Evolutionary conservation across 1,140 invertebrate genomes (phyloP).

Genomic region (Paramacrobiotus metropolitanus): DNA sequence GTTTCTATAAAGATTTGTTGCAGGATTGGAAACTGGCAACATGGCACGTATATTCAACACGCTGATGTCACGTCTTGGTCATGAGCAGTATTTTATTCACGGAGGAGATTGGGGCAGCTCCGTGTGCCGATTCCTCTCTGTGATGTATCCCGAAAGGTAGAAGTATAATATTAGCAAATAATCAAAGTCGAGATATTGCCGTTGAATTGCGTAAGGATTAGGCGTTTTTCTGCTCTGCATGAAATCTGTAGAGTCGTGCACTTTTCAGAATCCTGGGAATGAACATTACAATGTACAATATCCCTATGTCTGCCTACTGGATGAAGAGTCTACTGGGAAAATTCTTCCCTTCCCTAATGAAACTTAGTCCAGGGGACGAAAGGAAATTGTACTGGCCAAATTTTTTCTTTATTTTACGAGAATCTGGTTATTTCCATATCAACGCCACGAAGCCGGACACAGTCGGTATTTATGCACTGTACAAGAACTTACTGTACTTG

Average conservation of each 20-base stretch:
- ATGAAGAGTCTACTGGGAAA: constrained; percentile 31
- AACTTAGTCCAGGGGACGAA: constrained; percentile 30
- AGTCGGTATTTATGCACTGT: too few relatives aligned
- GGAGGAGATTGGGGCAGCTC: constrained; percentile 46
- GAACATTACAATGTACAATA: constrained; percentile 38
- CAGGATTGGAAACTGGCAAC: constrained; percentile 28
- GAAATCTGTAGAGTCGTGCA: too few relatives aligned
- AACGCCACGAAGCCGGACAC: constrained; percentile 76
- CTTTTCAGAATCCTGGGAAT: constrained; percentile 37
- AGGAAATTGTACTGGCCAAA: constrained; percentile 28
- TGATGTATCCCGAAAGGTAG: too few relatives aligned
- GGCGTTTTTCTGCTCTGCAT: too few relatives aligned
- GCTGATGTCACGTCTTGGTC: constrained; percentile 52
- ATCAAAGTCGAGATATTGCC: too few relatives aligned
- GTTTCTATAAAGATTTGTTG: too few relatives aligned
- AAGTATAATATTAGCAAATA: too few relatives aligned
- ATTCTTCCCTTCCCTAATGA: constrained; percentile 28
- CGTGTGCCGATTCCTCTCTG: too few relatives aligned
- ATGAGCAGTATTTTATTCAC: constrained; percentile 49
- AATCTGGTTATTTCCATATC: constrained; percentile 59
- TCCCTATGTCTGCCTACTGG: constrained; percentile 18
- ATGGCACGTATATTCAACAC: constrained; percentile 49
- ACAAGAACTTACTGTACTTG: too few relatives aligned
- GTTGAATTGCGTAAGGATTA: too few relatives aligned
- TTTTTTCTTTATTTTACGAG: constrained; percentile 30